Percentiles rank a stretch among this genome's conserved stretches.
Evolutionary conservation across 2,797 vertebrate species (phyloP).

Genomic region (Siniperca undulata): DNA sequence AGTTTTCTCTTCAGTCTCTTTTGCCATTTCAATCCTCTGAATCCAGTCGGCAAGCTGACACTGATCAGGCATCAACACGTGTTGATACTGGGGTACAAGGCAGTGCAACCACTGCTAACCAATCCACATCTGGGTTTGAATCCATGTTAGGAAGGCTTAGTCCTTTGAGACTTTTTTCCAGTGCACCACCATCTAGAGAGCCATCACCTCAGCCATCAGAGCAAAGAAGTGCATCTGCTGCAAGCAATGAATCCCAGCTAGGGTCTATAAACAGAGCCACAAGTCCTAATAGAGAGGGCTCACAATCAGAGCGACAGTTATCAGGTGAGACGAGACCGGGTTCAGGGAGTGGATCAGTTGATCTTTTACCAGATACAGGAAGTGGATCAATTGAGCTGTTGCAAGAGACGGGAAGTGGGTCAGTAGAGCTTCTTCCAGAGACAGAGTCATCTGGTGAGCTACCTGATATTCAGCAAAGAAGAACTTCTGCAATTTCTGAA

Average conservation of each 20-base stretch:
- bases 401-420: slow-evolving; percentile 78
- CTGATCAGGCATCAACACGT: slow-evolving; percentile 41
- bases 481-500: slow-evolving; percentile 51
- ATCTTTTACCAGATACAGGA: slow-evolving; percentile 75
- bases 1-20: slow-evolving; percentile 83
- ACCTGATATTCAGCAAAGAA: slow-evolving; percentile 81
- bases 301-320: slow-evolving; percentile 66
- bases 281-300: slow-evolving; percentile 55
- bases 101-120: slow-evolving; percentile 67
- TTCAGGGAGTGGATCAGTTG: slow-evolving; percentile 75
- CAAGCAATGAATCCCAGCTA: slow-evolving; percentile 66
- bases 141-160: slow-evolving; percentile 90
- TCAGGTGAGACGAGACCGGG: slow-evolving; percentile 68
- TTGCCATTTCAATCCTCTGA: slow-evolving; percentile 81
- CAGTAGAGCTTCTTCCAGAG: slow-evolving; percentile 86
- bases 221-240: slow-evolving; percentile 65
- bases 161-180: slow-evolving; percentile 91
- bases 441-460: slow-evolving; percentile 86
- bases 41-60: slow-evolving; percentile 59
- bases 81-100: slow-evolving; percentile 57
- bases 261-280: slow-evolving; percentile 48
- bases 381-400: slow-evolving; percentile 77
- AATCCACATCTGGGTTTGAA: slow-evolving; percentile 86
- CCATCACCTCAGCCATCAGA: slow-evolving; percentile 75
- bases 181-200: slow-evolving; percentile 74